A percentile compares a stretch with the other conserved stretches of the same genome.
phyloP scores from a whole-genome alignment of 2,113 vertebrate species.

The Menura novaehollandiae region DNA sequence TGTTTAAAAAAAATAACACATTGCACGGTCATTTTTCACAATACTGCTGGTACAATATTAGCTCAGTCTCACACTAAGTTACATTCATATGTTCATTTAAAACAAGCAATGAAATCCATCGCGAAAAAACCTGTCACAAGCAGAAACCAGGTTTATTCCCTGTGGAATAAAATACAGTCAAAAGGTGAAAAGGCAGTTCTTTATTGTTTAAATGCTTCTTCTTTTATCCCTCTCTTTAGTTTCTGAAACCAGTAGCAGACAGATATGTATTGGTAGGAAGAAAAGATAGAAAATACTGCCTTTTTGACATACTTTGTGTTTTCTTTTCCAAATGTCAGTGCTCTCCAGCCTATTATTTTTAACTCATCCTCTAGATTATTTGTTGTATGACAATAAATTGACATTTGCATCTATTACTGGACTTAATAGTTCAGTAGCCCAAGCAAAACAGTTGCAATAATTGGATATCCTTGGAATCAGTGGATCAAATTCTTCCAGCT shows the following conservation, averaged over 20 bases:
- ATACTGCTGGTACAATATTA: background rate
- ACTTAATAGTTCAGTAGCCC: background rate
- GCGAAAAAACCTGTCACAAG: background rate
- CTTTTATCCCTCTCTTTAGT: background rate
- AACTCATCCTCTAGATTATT: background rate
- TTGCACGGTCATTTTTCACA: background rate
- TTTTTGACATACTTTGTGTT: background rate
- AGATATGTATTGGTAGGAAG: background rate
- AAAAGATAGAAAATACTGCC: background rate
- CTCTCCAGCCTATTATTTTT: background rate
- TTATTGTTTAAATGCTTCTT: background rate
- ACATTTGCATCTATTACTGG: background rate
- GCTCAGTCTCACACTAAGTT: background rate
- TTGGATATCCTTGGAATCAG: background rate
- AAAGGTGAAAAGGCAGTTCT: background rate
- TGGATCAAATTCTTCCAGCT: background rate
- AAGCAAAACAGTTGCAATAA: background rate
- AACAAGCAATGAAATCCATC: background rate
- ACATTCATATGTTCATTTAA: background rate
- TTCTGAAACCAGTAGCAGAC: background rate
- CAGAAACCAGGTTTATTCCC: constrained; percentile 17
- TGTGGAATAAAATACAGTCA: background rate
- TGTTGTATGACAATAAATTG: background rate
- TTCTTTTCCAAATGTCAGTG: background rate
- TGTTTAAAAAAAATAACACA: background rate